Evolutionary conservation across 2,113 vertebrate species (phyloP).

Genomic region (Centrocercus urophasianus): DNA sequence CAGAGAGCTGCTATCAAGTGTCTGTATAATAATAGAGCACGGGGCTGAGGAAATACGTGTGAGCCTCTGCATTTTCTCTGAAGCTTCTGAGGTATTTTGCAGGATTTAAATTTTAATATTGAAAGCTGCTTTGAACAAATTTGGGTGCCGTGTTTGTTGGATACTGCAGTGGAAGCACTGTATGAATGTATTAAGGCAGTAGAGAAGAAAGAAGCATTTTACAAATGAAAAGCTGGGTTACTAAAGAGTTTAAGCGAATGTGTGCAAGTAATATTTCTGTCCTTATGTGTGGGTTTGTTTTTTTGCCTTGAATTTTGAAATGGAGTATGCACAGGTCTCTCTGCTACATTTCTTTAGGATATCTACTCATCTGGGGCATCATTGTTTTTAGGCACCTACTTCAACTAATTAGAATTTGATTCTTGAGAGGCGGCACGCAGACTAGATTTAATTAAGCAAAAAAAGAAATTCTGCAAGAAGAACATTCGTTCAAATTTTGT

Average conservation of each 20-base stretch:
- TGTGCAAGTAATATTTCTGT: not conserved
- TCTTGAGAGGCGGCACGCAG: not conserved
- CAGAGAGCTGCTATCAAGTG: not conserved
- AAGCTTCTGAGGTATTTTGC: not conserved
- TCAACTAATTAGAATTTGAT: not conserved
- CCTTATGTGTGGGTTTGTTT: not conserved
- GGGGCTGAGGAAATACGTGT: not conserved
- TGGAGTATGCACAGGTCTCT: not conserved
- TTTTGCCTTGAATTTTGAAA: not conserved
- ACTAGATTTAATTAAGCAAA: not conserved
- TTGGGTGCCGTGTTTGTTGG: not conserved
- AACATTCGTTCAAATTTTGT: not conserved
- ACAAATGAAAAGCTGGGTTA: not conserved
- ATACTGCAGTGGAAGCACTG: not conserved
- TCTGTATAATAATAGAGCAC: not conserved
- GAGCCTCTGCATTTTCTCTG: not conserved
- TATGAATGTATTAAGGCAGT: not conserved
- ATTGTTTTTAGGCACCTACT: not conserved
- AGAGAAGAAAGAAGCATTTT: not conserved
- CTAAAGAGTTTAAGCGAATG: not conserved
- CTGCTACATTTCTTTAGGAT: not conserved
- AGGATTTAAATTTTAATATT: not conserved
- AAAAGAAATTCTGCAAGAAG: not conserved
- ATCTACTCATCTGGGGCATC: not conserved
- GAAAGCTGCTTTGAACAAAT: not conserved